These are phyloP conservation scores for Cranoglanis bouderius DNA, from an alignment of 2,113 vertebrate species.

Conservation along the genomic window DNA sequence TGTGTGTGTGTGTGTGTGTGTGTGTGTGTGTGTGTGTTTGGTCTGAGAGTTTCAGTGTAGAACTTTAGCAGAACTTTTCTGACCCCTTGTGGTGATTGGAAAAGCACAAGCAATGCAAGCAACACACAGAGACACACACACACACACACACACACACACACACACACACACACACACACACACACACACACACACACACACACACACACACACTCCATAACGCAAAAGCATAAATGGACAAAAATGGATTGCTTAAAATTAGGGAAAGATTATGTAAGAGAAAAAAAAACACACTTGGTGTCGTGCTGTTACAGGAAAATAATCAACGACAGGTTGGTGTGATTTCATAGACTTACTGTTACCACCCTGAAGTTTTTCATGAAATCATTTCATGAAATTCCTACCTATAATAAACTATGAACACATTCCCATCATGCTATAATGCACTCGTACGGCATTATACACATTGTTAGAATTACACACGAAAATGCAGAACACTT, in stretches of 20 bases:
- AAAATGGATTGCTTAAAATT: no score
- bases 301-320: neutral
- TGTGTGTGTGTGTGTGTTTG: constrained; percentile 47
- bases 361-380: no score
- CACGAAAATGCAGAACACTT: neutral
- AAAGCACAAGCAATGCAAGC: neutral
- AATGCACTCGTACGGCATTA: neutral
- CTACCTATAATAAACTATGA: no score
- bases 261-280: no score
- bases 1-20: constrained; percentile 44
- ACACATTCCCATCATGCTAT: neutral
- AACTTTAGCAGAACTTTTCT: constrained; percentile 68
- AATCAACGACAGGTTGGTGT: neutral
- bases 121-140: neutral
- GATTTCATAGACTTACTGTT: neutral
- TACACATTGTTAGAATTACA: neutral
- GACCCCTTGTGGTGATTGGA: constrained; percentile 69
- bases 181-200: no score
- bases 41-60: neutral
- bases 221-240: no score
- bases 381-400: no score
- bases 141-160: neutral
- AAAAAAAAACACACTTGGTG: neutral
- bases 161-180: neutral
- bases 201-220: neutral